Conservation (phyloP, 2,888 invertebrate genomes). For the Sphaeridia pumilis region DNA sequence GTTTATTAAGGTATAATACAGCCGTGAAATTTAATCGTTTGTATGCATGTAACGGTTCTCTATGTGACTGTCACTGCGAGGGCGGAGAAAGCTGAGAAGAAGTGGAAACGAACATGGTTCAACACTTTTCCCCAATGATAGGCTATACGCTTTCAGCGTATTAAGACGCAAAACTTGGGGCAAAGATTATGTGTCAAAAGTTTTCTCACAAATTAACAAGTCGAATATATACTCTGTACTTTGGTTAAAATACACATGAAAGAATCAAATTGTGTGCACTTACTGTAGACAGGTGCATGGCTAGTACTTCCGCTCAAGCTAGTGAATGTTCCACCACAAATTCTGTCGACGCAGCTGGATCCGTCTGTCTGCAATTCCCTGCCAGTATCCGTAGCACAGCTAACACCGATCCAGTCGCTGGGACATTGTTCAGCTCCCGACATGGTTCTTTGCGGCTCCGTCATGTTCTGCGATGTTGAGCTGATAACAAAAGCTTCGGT, state of each 20-base stretch:
- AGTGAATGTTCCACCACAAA: slow-evolving; percentile 35
- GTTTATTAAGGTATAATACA: too few relatives aligned
- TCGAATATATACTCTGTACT: neutral
- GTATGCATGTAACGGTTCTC: too few relatives aligned
- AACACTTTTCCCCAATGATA: too few relatives aligned
- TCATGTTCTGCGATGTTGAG: slow-evolving; percentile 29
- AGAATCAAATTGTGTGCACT: slow-evolving; percentile 43
- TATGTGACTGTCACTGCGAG: too few relatives aligned
- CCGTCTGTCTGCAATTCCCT: slow-evolving; percentile 31
- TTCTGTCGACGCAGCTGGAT: slow-evolving; percentile 31
- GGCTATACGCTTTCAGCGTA: too few relatives aligned
- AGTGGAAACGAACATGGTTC: too few relatives aligned
- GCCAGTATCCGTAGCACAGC: slow-evolving; percentile 35
- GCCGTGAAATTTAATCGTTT: too few relatives aligned
- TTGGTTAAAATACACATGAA: too few relatives aligned
- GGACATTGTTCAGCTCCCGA: slow-evolving; percentile 35
- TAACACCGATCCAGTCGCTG: slow-evolving; percentile 34
- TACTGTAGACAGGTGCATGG: slow-evolving; percentile 60
- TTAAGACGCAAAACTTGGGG: too few relatives aligned
- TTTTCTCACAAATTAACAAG: slow-evolving; percentile 45
- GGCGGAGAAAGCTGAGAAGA: too few relatives aligned
- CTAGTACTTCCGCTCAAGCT: slow-evolving; percentile 45
- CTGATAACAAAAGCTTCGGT: slow-evolving; percentile 33
- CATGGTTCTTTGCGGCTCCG: slow-evolving; percentile 28
- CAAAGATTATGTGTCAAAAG: neutral